Conservation (phyloP, 2,797 vertebrate genomes). For the Hydrolagus colliei region DNA sequence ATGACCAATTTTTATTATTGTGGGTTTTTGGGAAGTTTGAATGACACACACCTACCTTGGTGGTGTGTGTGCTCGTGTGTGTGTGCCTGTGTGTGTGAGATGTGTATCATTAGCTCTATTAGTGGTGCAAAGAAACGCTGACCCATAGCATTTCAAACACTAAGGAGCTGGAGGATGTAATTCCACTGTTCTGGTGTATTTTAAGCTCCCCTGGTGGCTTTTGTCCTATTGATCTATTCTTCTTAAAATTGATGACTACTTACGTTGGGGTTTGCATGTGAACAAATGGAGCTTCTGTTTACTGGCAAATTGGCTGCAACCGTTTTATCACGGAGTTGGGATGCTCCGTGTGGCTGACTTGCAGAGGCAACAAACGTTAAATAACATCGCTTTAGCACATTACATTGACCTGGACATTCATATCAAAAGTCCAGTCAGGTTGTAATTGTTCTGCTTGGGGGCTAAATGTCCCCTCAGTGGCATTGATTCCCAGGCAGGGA, state of each 20-base stretch:
- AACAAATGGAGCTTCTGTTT: neutral
- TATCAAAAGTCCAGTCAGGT: no score
- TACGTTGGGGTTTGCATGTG: neutral
- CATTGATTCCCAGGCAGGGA: neutral
- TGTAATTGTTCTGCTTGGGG: neutral
- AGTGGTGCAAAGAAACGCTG: constrained; percentile 25
- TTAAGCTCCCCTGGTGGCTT: constrained; percentile 24
- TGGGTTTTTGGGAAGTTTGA: neutral
- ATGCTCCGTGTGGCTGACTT: no score
- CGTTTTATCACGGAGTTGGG: no score
- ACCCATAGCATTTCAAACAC: constrained; percentile 12
- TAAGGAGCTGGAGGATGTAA: constrained; percentile 20
- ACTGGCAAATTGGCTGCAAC: no score
- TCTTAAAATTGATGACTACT: neutral
- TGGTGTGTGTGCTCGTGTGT: no score
- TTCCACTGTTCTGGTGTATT: neutral
- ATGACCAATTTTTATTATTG: no score
- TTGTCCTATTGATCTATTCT: neutral
- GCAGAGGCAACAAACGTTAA: no score
- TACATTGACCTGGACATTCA: no score
- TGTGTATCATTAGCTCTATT: constrained; percentile 27
- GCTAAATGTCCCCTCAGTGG: neutral
- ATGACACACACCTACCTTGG: constrained; percentile 16
- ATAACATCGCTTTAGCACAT: no score
- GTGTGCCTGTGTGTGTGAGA: neutral